These are phyloP conservation scores for Gracilinanus agilis DNA, from an alignment of 2,113 vertebrate species.

Conservation along the genomic window DNA sequence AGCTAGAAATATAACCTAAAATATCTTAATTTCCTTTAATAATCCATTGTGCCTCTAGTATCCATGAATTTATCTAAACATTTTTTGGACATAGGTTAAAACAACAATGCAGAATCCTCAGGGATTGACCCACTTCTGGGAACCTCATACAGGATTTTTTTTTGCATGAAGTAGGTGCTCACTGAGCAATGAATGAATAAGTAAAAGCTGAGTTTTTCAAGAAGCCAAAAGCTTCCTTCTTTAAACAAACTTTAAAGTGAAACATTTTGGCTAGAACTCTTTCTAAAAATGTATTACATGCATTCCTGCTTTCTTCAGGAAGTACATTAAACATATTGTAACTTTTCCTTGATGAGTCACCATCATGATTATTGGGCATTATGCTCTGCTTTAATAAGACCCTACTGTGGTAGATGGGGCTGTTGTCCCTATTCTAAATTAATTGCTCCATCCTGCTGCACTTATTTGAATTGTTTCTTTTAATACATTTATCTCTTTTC, in stretches of 20 bases:
- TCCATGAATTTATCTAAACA: too few relatives aligned
- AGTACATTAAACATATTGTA: not conserved
- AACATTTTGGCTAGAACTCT: not conserved
- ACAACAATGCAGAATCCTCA: not conserved
- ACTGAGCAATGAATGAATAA: slow-evolving; percentile 65
- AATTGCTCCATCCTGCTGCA: not conserved
- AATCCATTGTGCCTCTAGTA: too few relatives aligned
- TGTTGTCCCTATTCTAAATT: not conserved
- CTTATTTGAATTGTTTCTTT: not conserved
- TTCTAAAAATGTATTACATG: not conserved
- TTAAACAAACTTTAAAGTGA: not conserved
- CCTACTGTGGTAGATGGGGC: not conserved
- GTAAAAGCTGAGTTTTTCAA: not conserved
- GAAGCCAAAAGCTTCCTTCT: not conserved
- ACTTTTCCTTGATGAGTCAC: not conserved
- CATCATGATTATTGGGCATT: not conserved
- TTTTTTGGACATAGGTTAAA: not conserved
- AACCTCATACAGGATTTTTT: slow-evolving; percentile 5
- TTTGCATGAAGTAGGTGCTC: slow-evolving; percentile 64
- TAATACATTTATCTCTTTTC: not conserved
- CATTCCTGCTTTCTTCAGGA: not conserved
- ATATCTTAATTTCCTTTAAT: too few relatives aligned
- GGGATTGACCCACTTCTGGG: not conserved
- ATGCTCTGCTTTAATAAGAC: not conserved
- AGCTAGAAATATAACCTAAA: too few relatives aligned